These are phyloP conservation scores for Stenurella melanura DNA, from an alignment of 2,888 invertebrate genomes.

Conservation along the genomic window DNA sequence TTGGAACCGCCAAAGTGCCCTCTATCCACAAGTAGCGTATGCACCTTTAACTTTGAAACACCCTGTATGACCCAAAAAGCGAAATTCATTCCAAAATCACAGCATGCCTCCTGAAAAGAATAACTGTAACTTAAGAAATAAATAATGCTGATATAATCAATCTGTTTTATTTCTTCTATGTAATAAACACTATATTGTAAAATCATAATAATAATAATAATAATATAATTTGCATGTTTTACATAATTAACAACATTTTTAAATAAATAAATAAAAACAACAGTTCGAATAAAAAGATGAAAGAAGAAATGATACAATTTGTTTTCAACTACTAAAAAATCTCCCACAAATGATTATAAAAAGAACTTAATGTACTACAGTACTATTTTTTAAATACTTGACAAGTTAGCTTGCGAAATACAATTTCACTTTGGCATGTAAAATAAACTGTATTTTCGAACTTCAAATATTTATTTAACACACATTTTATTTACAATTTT, in stretches of 20 bases:
- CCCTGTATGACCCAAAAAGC: too few species aligned
- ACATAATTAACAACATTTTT: conserved; percentile 7
- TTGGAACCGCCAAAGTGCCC: too few species aligned
- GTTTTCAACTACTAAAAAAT: neutral
- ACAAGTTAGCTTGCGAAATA: neutral
- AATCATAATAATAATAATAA: conserved; percentile 4
- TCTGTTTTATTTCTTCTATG: conserved; percentile 7
- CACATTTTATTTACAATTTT: neutral
- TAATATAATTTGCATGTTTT: conserved; percentile 4
- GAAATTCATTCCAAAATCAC: too few species aligned
- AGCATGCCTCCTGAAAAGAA: too few species aligned
- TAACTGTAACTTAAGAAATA: too few species aligned
- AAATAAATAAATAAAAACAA: conserved; percentile 17
- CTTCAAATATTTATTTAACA: conserved; percentile 2
- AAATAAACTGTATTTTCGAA: conserved; percentile 15
- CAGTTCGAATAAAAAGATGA: conserved; percentile 7
- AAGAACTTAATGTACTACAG: neutral
- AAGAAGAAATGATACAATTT: neutral
- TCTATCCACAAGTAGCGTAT: too few species aligned
- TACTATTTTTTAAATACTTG: neutral
- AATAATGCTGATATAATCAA: too few species aligned
- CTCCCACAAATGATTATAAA: neutral
- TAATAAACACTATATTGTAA: conserved; percentile 12
- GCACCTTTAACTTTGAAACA: too few species aligned
- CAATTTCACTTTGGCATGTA: neutral